Conservation (phyloP, 2,888 invertebrate genomes). For the Chrysolina haemoptera region DNA sequence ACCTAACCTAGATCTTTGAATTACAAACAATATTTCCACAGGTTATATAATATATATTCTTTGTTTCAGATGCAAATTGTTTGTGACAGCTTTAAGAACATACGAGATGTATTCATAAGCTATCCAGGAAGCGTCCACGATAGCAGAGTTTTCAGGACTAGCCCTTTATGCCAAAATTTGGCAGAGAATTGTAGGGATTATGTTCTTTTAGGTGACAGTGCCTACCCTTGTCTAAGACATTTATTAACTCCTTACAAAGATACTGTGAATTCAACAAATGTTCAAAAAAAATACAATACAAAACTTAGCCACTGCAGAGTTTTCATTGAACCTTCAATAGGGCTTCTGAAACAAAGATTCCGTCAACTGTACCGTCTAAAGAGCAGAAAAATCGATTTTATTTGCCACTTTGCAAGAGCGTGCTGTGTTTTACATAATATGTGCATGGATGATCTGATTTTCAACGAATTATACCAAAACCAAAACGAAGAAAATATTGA, state of each 20-base stretch:
- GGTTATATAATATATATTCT: no score
- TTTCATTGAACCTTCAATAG: neutral
- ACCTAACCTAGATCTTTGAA: no score
- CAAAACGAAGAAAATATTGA: neutral
- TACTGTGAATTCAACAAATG: neutral
- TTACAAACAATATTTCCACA: no score
- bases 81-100: no score
- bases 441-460: conserved; percentile 20
- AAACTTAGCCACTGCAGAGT: conserved; percentile 1
- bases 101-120: no score
- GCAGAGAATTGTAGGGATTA: no score
- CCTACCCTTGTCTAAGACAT: conserved; percentile 1
- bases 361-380: conserved; percentile 30
- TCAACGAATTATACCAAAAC: neutral
- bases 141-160: no score
- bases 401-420: conserved; percentile 28
- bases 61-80: no score
- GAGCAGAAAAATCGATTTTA: conserved; percentile 5
- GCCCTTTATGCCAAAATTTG: no score
- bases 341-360: conserved; percentile 25
- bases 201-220: neutral
- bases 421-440: conserved; percentile 34
- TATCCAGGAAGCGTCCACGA: no score
- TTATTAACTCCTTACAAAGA: conserved; percentile 12
- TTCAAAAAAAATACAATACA: conserved; percentile 9